phyloP scores from a whole-genome alignment of 64 coral and sea anemone genomes.

The Pachyseris speciosa region DNA sequence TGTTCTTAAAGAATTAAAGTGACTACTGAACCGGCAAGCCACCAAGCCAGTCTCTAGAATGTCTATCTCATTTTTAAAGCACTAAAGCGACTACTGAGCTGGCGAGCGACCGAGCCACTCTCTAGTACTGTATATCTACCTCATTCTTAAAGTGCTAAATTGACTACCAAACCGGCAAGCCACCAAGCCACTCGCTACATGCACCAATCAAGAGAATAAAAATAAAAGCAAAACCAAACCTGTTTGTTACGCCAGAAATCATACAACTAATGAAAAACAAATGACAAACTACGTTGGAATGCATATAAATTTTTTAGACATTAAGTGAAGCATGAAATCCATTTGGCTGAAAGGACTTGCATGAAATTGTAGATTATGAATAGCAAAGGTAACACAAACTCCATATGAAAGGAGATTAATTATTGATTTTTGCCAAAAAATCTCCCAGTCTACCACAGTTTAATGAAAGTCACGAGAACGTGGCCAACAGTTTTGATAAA shows the following conservation, averaged over 20 bases:
- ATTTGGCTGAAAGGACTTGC: neutral
- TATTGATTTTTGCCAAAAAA: neutral
- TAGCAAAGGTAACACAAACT: constrained; percentile 7
- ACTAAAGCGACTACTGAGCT: too few species aligned
- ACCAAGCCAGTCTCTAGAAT: too few species aligned
- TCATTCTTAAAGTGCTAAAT: too few species aligned
- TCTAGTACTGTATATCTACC: too few species aligned
- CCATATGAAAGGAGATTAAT: neutral
- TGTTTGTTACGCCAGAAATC: neutral
- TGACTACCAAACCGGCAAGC: too few species aligned
- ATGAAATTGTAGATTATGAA: neutral
- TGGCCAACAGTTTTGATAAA: neutral
- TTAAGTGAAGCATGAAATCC: neutral
- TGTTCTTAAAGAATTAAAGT: too few species aligned
- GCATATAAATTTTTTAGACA: neutral
- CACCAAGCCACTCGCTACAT: too few species aligned
- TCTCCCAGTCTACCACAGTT: neutral
- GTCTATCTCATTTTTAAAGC: too few species aligned
- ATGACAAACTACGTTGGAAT: neutral
- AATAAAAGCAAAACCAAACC: constrained; percentile 1
- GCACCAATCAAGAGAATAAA: constrained; percentile 1
- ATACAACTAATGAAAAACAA: neutral
- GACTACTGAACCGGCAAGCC: too few species aligned
- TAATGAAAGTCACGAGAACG: neutral
- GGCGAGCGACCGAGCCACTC: too few species aligned